Evolutionary conservation across 1,140 invertebrate genomes (phyloP).

Genomic region (Stratiolaelaps scimitus): DNA sequence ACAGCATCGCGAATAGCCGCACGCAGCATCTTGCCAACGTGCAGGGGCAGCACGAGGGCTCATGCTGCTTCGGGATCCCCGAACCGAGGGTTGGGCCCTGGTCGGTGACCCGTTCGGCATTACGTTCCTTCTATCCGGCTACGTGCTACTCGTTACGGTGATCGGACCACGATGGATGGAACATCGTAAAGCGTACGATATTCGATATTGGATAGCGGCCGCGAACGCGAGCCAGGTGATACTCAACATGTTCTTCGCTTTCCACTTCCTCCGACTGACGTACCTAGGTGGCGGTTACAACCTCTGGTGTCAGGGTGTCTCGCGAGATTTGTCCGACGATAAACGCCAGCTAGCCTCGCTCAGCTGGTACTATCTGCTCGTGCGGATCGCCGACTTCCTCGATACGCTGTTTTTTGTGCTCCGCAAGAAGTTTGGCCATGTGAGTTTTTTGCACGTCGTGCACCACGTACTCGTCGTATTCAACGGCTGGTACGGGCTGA

Average conservation of each 20-base stretch:
- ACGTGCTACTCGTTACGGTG: conserved; percentile 34
- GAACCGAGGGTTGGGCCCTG: conserved; percentile 22
- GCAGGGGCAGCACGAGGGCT: no score
- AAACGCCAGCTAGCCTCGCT: not conserved
- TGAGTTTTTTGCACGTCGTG: conserved; percentile 82
- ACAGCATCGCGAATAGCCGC: no score
- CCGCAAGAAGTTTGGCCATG: conserved; percentile 77
- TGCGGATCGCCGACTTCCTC: conserved; percentile 36
- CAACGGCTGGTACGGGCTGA: conserved; percentile 88
- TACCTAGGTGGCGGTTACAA: conserved; percentile 20
- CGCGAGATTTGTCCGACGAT: not conserved
- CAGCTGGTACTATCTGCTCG: conserved; percentile 34
- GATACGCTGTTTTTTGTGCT: conserved; percentile 48
- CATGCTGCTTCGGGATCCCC: conserved; percentile 16
- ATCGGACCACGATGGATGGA: conserved; percentile 35
- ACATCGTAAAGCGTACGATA: conserved; percentile 12
- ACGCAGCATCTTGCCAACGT: no score
- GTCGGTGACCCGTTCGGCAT: conserved; percentile 9
- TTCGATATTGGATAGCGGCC: conserved; percentile 10
- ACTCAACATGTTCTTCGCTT: conserved; percentile 1
- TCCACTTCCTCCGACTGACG: not conserved
- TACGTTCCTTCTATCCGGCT: conserved; percentile 27
- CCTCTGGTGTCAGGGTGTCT: conserved; percentile 21
- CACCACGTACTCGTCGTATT: conserved; percentile 92
- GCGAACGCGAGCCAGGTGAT: conserved; percentile 11